phyloP scores from a whole-genome alignment of 2,113 vertebrate species.

The Cyphomyrus plagiostoma region DNA sequence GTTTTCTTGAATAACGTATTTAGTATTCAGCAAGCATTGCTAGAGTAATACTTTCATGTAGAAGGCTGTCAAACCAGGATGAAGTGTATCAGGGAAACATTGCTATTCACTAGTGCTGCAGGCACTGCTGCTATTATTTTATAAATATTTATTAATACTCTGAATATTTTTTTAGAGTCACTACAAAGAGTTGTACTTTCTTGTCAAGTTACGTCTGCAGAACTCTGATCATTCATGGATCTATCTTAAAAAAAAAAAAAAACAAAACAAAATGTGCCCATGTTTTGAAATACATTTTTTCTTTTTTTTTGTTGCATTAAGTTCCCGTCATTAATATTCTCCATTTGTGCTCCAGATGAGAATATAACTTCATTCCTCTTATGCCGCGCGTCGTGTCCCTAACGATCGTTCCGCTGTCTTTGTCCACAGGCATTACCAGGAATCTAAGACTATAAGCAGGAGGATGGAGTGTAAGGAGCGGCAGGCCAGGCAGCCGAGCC shows the following conservation, averaged over 20 bases:
- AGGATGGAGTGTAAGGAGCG: constrained; percentile 64
- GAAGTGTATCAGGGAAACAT: background rate
- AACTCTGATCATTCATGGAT: background rate
- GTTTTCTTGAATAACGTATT: constrained; percentile 7
- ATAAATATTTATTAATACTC: background rate
- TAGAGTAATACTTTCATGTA: background rate
- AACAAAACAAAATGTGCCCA: background rate
- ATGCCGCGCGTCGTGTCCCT: background rate
- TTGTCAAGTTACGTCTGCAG: background rate
- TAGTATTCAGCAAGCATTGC: background rate
- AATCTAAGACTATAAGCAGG: constrained; percentile 62
- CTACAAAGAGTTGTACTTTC: background rate
- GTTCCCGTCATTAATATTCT: background rate
- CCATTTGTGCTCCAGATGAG: background rate
- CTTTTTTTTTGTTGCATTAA: background rate
- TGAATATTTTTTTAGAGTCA: background rate
- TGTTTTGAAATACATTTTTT: background rate
- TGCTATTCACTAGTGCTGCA: background rate
- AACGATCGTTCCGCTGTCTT: no score
- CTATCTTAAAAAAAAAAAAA: background rate
- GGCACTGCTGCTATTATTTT: background rate
- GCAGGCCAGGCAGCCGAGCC: constrained; percentile 65
- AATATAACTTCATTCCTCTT: background rate
- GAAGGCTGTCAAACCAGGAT: background rate
- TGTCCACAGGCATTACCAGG: constrained; percentile 64